These are phyloP conservation scores for Drosophila subsilvestris DNA, from an alignment of 2,888 invertebrate species.

Conservation along the genomic window DNA sequence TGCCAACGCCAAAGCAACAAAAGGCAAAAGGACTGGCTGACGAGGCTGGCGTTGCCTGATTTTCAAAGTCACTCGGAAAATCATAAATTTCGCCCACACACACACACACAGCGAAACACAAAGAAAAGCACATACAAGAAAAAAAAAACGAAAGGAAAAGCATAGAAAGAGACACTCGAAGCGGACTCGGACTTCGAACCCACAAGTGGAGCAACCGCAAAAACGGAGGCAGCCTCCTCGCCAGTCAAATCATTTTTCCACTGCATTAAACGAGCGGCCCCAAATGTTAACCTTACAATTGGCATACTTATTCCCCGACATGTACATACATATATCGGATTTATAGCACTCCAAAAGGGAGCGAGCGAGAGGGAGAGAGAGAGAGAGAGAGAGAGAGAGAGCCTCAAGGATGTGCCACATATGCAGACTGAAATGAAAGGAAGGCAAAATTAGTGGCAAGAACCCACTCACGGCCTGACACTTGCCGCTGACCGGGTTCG, in stretches of 20 bases:
- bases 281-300: constrained; percentile 40
- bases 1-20: background rate
- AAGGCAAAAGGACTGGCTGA: constrained; percentile 29
- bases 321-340: background rate
- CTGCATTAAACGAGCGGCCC: constrained; percentile 69
- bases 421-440: constrained; percentile 5
- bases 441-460: constrained; percentile 24
- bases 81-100: constrained; percentile 71
- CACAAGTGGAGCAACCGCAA: constrained; percentile 64
- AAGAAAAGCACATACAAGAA: constrained; percentile 10
- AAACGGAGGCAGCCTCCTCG: constrained; percentile 48
- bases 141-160: constrained; percentile 17
- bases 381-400: background rate
- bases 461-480: constrained; percentile 28
- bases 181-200: constrained; percentile 17
- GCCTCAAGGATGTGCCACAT: constrained; percentile 26
- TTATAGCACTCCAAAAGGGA: background rate
- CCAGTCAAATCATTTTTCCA: constrained; percentile 77
- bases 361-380: background rate
- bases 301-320: constrained; percentile 34
- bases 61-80: constrained; percentile 74
- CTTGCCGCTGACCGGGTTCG: constrained; percentile 10
- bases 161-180: constrained; percentile 17
- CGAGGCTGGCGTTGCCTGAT: constrained; percentile 44
- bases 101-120: constrained; percentile 19